A percentile compares a stretch with the other conserved stretches of the same genome.
These are phyloP conservation scores for Aurelia sp. DNA, from an alignment of 30 jellyfish, hydroid and myxozoan species.

Conservation along the genomic window DNA sequence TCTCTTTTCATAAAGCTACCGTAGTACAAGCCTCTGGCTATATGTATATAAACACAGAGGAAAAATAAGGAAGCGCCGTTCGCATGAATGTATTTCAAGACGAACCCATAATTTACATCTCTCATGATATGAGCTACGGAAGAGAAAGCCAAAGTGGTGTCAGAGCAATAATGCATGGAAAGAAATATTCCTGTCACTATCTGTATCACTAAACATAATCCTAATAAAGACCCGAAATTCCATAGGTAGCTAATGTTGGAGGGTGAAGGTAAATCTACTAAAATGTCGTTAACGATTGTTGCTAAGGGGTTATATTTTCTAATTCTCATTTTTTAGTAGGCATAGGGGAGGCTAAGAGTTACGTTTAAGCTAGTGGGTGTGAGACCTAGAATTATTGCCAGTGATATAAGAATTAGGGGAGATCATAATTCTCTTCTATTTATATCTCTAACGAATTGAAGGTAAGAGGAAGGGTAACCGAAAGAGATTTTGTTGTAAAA, in stretches of 20 bases:
- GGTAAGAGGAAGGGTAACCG: constrained; percentile 27
- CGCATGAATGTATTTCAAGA: constrained; percentile 42
- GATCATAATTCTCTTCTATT: constrained; percentile 25
- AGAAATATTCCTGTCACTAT: constrained; percentile 54
- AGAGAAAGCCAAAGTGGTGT: constrained; percentile 18
- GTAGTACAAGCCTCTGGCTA: constrained; percentile 59
- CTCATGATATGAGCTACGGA: constrained; percentile 52
- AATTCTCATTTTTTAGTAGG: constrained; percentile 35
- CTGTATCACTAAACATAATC: constrained; percentile 21
- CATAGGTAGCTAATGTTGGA: constrained; percentile 27
- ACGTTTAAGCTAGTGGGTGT: not conserved
- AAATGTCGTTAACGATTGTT: constrained; percentile 20
- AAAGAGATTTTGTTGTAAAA: constrained; percentile 41
- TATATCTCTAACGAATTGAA: constrained; percentile 26
- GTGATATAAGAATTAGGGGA: not conserved
- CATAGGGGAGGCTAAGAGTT: not conserved
- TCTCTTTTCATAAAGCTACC: constrained; percentile 21
- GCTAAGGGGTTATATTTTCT: constrained; percentile 51
- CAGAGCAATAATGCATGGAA: constrained; percentile 66
- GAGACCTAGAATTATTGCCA: constrained; percentile 28
- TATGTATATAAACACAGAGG: constrained; percentile 44
- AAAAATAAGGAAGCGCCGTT: constrained; percentile 70
- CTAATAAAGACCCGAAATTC: constrained; percentile 61
- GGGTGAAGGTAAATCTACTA: constrained; percentile 62
- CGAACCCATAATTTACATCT: constrained; percentile 55